Base-by-base conservation (phyloP, 2,888 invertebrate genomes). In the Chymomyza procnemis region DNA sequence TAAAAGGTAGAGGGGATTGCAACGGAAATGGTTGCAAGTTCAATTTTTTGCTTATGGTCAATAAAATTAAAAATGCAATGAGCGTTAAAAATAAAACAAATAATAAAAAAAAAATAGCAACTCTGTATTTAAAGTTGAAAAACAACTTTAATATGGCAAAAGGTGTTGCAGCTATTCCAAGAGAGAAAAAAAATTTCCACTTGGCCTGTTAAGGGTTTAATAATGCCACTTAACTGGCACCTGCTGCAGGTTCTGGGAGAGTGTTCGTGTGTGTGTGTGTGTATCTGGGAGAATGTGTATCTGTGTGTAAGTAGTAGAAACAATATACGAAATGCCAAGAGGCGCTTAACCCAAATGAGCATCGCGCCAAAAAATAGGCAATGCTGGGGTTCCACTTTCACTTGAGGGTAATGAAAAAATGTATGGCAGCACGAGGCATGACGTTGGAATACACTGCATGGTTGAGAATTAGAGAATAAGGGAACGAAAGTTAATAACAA, bases 31-130 rank as follows among this genome's bases (percentile, higher is more conserved):
- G 34, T 41, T 41, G 34, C 34, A 41, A 41, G 34, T 41, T 41
- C 34, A 41, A 12, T 41, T 41, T 26, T 41, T 41, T 30, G 56
- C 16, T 56, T 16, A 12, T 85, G 82, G 86, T 85, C 82, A 80
- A 85, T 87, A 82, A 81, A 67, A 41, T 54, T 50, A 19, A 66
- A 82, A 66, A 61, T 58, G 60, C 61, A 56, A 47, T 47, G 47
- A 26, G 8, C 26, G 26, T 12, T 47, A 47, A 47, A 14, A 16
- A 14, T 14, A 4, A n/a, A 16, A 47, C 9, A 47, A 8, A n/a
- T 14, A 16, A 8, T 16, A 1, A 19, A 50, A 1, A 48, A 18
- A 48, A 5, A 48, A 18, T 1, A 19, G 6, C 8, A 18, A 50
- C 9, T 50, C 9, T 1, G 18, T 16, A 8, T 18, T 41, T 41